Base-by-base conservation (phyloP, 1,140 invertebrate species). In the Euwallacea fornicatus region DNA sequence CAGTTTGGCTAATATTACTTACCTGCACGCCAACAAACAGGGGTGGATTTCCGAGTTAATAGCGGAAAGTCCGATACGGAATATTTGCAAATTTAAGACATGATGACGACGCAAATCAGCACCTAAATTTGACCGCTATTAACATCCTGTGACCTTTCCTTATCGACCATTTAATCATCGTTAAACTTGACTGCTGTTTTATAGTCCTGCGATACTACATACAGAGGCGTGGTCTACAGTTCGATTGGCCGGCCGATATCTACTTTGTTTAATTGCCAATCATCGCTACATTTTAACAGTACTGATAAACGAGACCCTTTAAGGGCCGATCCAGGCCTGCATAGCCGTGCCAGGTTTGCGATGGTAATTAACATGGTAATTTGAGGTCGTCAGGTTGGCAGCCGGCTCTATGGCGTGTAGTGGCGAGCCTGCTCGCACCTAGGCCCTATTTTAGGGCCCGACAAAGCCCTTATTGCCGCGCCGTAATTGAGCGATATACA, bases 301-400 rank as follows among this genome's bases (percentile, higher is more conserved):
- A 9, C 16, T 16, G 8, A 60, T 10, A 11, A 6, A 42, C 58
- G 21, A 33, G 21, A 33, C 10, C 7, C 16, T 9, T 42, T 0
- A 21, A 42, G 42, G 10, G 9, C 33, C 7, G 42, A 16, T 21
- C 11, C 60, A 59, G 68, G 62, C 54, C 64, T 66, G 47, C 44
- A 3, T 56, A 21, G 13, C 65, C 41, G 9, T 71, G 69, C 72
- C 64, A 71, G 61, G 71, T 50, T 50, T 50, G 46, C 46, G 9
- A 10, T 50, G 76, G 75, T 81, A 80, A 81, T 81, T 81, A 81
- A 79, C 80, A 80, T 80, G 79, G 77, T 81, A 81, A 81, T 81
- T 79, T 80, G 76, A 78, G 77, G 80, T 79, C 78, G 79, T 79
- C 73, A 78, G 76, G 74, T 80, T 79, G 77, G 78, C 78, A 76